phyloP scores from a whole-genome alignment of 2,888 invertebrate genomes.

The Deroplatys truncata region DNA sequence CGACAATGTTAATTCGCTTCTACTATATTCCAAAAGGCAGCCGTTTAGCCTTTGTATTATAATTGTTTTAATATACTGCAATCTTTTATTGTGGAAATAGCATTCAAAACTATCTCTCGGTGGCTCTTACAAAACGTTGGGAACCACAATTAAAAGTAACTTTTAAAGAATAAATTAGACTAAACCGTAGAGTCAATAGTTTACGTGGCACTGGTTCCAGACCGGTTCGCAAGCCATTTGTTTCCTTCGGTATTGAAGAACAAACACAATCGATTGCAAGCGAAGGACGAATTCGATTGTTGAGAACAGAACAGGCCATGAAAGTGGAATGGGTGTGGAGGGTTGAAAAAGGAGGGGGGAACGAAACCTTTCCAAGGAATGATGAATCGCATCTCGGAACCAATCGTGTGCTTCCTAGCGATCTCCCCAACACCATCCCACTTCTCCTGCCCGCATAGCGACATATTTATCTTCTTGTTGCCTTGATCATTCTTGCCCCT shows the following conservation, averaged over 20 bases:
- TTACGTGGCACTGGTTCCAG: too few species aligned
- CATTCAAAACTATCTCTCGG: too few species aligned
- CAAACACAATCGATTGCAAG: neutral
- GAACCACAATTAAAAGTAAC: too few species aligned
- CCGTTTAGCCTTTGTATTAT: too few species aligned
- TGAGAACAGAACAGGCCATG: neutral
- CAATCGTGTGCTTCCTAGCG: slow-evolving; percentile 1
- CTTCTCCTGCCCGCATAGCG: neutral
- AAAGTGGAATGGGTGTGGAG: neutral
- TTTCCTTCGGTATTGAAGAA: neutral
- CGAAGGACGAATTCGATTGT: neutral
- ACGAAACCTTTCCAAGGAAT: neutral
- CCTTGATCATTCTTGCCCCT: neutral
- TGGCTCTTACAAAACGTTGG: too few species aligned
- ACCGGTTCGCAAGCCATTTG: neutral
- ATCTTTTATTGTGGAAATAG: too few species aligned
- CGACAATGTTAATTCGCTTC: too few species aligned
- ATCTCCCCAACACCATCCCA: neutral
- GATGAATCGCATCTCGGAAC: slow-evolving; percentile 2
- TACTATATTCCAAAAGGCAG: too few species aligned
- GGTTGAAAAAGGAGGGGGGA: neutral
- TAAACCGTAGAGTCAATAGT: too few species aligned
- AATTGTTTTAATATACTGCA: too few species aligned
- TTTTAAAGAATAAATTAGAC: too few species aligned
- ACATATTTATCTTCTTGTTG: neutral